Evolutionary conservation across 2,888 invertebrate species (phyloP).

Genomic region (Apamea epomidion): DNA sequence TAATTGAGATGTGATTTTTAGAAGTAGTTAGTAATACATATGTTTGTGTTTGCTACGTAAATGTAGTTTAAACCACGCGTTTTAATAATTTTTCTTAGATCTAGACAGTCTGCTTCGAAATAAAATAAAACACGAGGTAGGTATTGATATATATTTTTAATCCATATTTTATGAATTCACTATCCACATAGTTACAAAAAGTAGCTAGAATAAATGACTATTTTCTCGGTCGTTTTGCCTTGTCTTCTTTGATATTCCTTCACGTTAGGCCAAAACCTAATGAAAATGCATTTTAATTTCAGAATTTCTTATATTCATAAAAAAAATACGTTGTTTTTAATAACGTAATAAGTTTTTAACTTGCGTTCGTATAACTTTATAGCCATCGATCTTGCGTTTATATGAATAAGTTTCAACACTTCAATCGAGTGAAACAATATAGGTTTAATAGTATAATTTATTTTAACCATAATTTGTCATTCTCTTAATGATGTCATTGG

Average conservation of each 20-base stretch:
- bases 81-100: slow-evolving; percentile 14
- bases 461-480: slow-evolving; percentile 6
- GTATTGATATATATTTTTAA: background rate
- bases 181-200: background rate
- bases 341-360: background rate
- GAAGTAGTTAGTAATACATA: slow-evolving; percentile 41
- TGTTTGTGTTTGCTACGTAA: slow-evolving; percentile 47
- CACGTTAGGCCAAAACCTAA: background rate
- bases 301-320: background rate
- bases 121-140: background rate
- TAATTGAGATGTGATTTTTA: slow-evolving; percentile 67
- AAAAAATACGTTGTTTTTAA: background rate
- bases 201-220: background rate
- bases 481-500: slow-evolving; percentile 76
- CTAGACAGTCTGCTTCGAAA: background rate
- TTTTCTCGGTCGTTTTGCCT: too few relatives aligned
- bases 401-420: background rate
- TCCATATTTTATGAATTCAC: background rate
- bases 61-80: slow-evolving; percentile 11
- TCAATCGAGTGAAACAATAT: background rate
- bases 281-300: background rate
- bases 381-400: background rate
- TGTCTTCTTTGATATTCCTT: slow-evolving; percentile 3
- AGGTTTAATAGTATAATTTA: slow-evolving; percentile 3
- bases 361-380: background rate